These are phyloP conservation scores for Chionis minor DNA, from an alignment of 2,113 vertebrate genomes.

Conservation along the genomic window DNA sequence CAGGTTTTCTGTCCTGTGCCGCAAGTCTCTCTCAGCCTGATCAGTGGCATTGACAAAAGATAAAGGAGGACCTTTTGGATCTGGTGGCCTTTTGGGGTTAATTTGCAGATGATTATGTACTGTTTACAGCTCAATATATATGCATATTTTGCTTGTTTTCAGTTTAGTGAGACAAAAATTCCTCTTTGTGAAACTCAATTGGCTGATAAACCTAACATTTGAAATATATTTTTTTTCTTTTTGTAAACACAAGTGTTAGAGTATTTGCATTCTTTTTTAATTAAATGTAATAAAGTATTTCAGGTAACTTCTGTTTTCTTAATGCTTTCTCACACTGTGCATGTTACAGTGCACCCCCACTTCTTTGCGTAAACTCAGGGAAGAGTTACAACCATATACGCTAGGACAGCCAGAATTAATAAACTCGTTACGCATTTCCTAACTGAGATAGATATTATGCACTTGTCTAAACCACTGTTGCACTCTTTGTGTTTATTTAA, in stretches of 20 bases:
- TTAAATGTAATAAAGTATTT: neutral
- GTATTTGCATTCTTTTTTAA: neutral
- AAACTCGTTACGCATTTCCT: neutral
- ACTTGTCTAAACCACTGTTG: neutral
- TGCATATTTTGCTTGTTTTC: neutral
- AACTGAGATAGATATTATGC: neutral
- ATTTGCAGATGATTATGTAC: neutral
- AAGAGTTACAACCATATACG: neutral
- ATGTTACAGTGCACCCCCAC: neutral
- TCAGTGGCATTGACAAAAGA: neutral
- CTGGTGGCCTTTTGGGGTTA: neutral
- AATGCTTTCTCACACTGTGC: fast-evolving
- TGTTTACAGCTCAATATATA: neutral
- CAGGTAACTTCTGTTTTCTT: neutral
- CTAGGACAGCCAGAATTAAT: neutral
- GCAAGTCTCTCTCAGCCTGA: neutral
- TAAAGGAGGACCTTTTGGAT: neutral
- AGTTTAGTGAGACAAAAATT: neutral
- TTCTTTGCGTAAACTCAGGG: neutral
- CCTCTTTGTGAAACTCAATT: neutral
- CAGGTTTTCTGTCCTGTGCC: neutral
- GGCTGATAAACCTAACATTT: neutral
- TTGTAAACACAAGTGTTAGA: neutral
- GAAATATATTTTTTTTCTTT: neutral
- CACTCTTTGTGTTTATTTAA: neutral